Evolutionary conservation across 92 coral and sea anemone species (phyloP), one percentile per base, ranked within the genome.

Genomic region (Parazoanthus swiftii): DNA sequence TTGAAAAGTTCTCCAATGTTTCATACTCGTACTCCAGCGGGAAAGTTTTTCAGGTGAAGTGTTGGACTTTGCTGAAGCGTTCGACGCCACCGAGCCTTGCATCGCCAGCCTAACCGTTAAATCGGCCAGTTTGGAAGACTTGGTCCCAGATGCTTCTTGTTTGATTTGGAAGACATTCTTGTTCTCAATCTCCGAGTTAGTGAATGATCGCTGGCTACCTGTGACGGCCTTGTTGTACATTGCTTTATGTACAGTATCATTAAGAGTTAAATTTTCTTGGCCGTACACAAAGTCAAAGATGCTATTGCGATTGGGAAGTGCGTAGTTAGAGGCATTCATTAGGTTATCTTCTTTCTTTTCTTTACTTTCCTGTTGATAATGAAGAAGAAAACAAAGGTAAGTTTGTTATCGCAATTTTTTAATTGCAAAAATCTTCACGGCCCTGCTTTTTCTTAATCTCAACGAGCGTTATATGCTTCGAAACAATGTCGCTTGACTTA

Each of bases 221-320:
- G 92, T 89, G 14, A 76, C 89, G 5, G 95, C 91, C 68, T 88
- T 81, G 82, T 93, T 94, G 76, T 91, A 93, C 94, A 93, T 89
- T 80, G 92, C 76, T 38, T 85, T 84, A 36, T 90, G 91, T 63
- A 74, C 44, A 1, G 89, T 8, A 0, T 89, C 91, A 74, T 93
- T 87, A 5, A 93, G 89, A 8, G 85, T 66, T 48, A 92, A 70
- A 56, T 88, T 94, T 37, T 74, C 85, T 76, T 91, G 89, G 5
- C 92, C 95, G 85, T 95, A 95, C 23, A 95, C 95, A 6, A 95
- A 86, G 38, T 91, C 89, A 79, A 95, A 81, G 15, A 93, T 86
- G 33, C 98, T 93, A 3, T 84, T 85, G 89, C 94, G 93, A 20
- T 79, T 68, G 54, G 93, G 93, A 73, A 94, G 77, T n/a, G 98